These are phyloP conservation scores for Corvus moneduloides DNA, from an alignment of 2,113 vertebrate genomes.

Conservation along the genomic window DNA sequence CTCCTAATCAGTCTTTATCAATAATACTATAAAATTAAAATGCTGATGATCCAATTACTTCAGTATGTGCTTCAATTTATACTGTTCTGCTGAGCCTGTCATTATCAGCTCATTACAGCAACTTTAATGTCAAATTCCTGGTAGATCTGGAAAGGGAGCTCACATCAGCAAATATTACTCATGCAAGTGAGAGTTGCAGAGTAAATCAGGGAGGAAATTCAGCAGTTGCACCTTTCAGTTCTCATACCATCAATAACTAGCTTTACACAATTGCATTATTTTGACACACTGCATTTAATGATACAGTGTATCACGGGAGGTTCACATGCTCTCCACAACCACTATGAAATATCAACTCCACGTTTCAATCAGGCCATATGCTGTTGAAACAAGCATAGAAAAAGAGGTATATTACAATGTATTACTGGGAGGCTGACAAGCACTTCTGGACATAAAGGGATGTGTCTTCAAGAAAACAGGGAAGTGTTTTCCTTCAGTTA, in stretches of 20 bases:
- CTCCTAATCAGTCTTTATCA: background rate
- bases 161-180: background rate
- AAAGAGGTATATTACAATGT: background rate
- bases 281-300: background rate
- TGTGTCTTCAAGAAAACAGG: background rate
- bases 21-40: background rate
- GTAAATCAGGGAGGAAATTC: background rate
- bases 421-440: background rate
- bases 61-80: background rate
- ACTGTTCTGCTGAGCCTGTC: background rate
- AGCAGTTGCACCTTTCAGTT: background rate
- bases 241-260: background rate
- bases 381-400: background rate
- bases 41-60: background rate
- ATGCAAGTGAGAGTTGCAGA: background rate
- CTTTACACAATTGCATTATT: background rate
- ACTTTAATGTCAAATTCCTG: background rate
- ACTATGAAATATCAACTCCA: background rate
- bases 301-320: background rate
- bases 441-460: background rate
- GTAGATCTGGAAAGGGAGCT: background rate
- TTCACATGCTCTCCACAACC: background rate
- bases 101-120: background rate
- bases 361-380: background rate
- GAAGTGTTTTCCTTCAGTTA: background rate